Percentiles rank a stretch among this genome's conserved stretches.
Evolutionary conservation across 2,888 invertebrate species (phyloP).

Genomic region (Cephonodes hylas): DNA sequence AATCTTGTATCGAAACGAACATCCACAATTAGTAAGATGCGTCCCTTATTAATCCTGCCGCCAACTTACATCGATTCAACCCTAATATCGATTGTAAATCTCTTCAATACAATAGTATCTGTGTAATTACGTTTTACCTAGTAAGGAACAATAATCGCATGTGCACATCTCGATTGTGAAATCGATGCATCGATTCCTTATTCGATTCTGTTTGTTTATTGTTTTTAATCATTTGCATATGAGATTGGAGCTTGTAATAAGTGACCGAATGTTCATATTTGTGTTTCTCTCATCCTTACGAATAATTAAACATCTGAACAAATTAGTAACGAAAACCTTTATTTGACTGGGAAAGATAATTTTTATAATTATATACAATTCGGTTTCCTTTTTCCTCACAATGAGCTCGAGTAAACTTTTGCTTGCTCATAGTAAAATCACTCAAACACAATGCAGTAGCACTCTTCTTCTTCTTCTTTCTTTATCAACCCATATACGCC

Average conservation of each 20-base stretch:
- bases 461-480: too few relatives aligned
- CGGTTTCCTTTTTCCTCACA: too few relatives aligned
- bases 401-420: too few relatives aligned
- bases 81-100: constrained; percentile 18
- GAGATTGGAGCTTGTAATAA: neutral
- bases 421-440: too few relatives aligned
- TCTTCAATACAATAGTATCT: constrained; percentile 10
- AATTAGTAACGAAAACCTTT: too few relatives aligned
- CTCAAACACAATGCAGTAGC: too few relatives aligned
- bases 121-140: constrained; percentile 45
- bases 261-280: constrained; percentile 2
- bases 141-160: constrained; percentile 72
- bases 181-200: constrained; percentile 67
- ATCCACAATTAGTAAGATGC: constrained; percentile 13
- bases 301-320: too few relatives aligned
- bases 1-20: constrained; percentile 14
- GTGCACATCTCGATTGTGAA: constrained; percentile 49
- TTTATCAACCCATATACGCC: too few relatives aligned
- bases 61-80: constrained; percentile 11
- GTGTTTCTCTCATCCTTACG: too few relatives aligned
- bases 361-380: too few relatives aligned
- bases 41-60: constrained; percentile 8
- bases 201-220: constrained; percentile 63
- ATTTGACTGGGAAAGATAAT: too few relatives aligned
- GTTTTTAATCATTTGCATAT: constrained; percentile 70